Evolutionary conservation across 1,140 invertebrate genomes (phyloP).

Genomic region (Ceratina australensis): DNA sequence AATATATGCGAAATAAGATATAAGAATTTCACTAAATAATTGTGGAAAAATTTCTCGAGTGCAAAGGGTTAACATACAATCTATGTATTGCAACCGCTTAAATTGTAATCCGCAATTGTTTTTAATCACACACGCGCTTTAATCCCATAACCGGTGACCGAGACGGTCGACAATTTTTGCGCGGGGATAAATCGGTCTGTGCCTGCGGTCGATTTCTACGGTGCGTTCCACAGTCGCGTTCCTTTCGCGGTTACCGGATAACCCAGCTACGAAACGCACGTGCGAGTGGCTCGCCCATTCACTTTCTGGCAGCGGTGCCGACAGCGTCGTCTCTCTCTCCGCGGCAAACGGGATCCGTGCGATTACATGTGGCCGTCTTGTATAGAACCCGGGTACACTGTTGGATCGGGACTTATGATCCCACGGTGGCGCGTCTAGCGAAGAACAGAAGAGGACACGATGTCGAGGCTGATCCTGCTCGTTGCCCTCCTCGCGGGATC

Average conservation of each 20-base stretch:
- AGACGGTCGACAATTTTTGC: background rate
- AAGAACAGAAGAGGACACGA: slow-evolving; percentile 34
- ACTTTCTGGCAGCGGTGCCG: slow-evolving; percentile 29
- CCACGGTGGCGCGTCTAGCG: background rate
- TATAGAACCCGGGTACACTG: background rate
- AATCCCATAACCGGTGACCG: background rate
- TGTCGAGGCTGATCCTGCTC: slow-evolving; percentile 45
- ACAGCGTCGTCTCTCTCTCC: slow-evolving; percentile 6
- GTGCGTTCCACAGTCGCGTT: background rate
- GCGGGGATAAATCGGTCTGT: background rate
- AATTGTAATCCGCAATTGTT: too few relatives aligned
- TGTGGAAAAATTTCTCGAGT: too few relatives aligned
- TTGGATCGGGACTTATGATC: slow-evolving; percentile 20
- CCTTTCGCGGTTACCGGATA: slow-evolving; percentile 11
- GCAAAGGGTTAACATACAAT: too few relatives aligned
- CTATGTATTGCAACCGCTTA: too few relatives aligned
- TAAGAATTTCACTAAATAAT: too few relatives aligned
- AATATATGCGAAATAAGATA: too few relatives aligned
- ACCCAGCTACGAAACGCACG: slow-evolving; percentile 21
- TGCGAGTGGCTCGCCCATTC: slow-evolving; percentile 35
- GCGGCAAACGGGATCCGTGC: background rate
- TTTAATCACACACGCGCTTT: too few relatives aligned
- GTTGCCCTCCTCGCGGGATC: slow-evolving; percentile 40
- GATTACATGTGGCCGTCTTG: slow-evolving; percentile 19
- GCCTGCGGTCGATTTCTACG: slow-evolving; percentile 14